A percentile compares a stretch with the other conserved stretches of the same genome.
phyloP scores from a whole-genome alignment of 1,140 invertebrate species.

The Drosophila paulistorum region DNA sequence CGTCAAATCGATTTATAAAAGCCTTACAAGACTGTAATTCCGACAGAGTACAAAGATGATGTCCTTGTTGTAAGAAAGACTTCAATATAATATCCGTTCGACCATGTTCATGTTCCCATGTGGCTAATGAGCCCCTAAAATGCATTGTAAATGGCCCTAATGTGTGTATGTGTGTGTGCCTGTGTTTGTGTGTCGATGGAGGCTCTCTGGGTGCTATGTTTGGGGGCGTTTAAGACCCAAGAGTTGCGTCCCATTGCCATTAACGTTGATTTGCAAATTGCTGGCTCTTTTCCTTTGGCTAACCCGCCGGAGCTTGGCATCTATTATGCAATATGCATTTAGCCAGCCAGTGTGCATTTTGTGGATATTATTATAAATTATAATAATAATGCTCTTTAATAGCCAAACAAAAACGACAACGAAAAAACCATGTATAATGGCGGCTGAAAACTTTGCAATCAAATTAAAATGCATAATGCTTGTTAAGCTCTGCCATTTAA shows the following conservation, averaged over 20 bases:
- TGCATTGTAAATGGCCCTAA: conserved; percentile 26
- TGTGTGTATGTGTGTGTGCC: conserved; percentile 16
- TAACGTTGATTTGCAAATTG: conserved; percentile 47
- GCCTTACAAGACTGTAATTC: conserved; percentile 36
- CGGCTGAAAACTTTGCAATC: conserved; percentile 40
- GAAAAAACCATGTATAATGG: not conserved
- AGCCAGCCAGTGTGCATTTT: not conserved
- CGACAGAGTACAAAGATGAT: conserved; percentile 38
- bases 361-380: conserved; percentile 60
- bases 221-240: not conserved
- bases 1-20: conserved; percentile 56
- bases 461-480: conserved; percentile 66
- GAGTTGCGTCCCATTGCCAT: conserved; percentile 40
- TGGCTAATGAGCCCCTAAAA: conserved; percentile 46
- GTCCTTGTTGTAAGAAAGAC: conserved; percentile 25
- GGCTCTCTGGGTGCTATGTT: not conserved
- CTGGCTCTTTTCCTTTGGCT: conserved; percentile 1
- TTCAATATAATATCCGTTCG: not conserved
- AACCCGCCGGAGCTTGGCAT: conserved; percentile 3
- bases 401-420: not conserved
- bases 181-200: not conserved
- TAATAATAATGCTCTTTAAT: conserved; percentile 64
- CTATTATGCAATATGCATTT: conserved; percentile 52
- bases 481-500: conserved; percentile 14
- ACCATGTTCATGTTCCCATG: conserved; percentile 15